Evolutionary conservation across 2,113 vertebrate genomes (phyloP).

Genomic region (Tor tambroides): DNA sequence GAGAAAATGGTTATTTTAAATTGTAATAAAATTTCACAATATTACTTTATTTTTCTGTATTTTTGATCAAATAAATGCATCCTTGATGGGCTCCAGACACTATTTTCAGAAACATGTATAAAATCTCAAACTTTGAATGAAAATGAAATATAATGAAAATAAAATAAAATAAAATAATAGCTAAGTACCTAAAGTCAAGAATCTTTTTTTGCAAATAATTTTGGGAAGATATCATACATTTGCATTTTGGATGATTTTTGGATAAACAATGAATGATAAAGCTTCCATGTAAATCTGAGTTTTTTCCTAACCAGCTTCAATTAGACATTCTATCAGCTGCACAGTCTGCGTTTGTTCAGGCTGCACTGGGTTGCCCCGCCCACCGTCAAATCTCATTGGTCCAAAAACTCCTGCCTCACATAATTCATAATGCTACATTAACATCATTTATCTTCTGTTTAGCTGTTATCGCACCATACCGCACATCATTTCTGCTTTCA

Average conservation of each 20-base stretch:
- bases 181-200: neutral
- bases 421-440: neutral
- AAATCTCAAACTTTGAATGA: neutral
- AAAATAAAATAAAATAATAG: neutral
- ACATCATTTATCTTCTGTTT: neutral
- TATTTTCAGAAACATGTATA: neutral
- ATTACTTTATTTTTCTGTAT: neutral
- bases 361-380: neutral
- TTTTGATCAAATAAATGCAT: neutral
- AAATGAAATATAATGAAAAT: too few relatives aligned
- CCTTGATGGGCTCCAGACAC: neutral
- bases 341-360: neutral
- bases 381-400: neutral
- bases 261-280: neutral
- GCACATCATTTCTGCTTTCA: neutral
- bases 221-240: neutral
- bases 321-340: neutral
- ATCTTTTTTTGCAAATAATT: neutral
- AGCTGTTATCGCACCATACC: neutral
- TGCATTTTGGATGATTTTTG: neutral
- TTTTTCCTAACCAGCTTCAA: neutral
- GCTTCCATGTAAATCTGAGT: neutral
- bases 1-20: neutral
- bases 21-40: neutral
- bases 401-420: neutral